A percentile compares a stretch with the other conserved stretches of the same genome.
Conservation (phyloP, 2,888 invertebrate genomes). For the Xestia sexstrigata region DNA sequence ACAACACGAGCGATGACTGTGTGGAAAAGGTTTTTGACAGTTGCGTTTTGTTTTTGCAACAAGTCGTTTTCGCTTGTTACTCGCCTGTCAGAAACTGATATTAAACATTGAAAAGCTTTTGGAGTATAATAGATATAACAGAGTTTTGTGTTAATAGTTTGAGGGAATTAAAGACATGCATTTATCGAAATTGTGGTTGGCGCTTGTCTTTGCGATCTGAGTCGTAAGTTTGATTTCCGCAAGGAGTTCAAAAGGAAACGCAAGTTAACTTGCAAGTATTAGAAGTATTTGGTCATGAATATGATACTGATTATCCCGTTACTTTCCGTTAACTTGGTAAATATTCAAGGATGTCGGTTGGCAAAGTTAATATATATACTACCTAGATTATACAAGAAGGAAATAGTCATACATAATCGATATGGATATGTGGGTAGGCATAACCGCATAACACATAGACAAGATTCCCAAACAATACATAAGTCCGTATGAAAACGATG, state of each 20-base stretch:
- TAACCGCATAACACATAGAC: not conserved
- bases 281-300: not conserved
- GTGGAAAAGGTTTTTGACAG: slow-evolving; percentile 15
- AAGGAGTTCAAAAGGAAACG: not conserved
- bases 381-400: not conserved
- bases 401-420: slow-evolving; percentile 1
- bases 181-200: not conserved
- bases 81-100: slow-evolving; percentile 19
- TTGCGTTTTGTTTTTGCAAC: slow-evolving; percentile 29
- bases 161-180: not conserved
- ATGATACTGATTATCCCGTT: not conserved
- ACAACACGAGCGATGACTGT: slow-evolving; percentile 26
- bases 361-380: not conserved
- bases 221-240: not conserved
- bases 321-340: not conserved
- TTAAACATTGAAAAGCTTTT: slow-evolving; percentile 20
- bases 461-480: not conserved
- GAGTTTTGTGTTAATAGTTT: not conserved
- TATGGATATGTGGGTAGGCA: not conserved
- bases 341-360: not conserved
- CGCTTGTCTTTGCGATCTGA: not conserved
- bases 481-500: not conserved
- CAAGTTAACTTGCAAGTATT: not conserved
- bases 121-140: not conserved
- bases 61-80: slow-evolving; percentile 29